A percentile compares a stretch with the other conserved stretches of the same genome.
phyloP scores from a whole-genome alignment of 2,888 invertebrate genomes.

The Phaedon cochleariae region DNA sequence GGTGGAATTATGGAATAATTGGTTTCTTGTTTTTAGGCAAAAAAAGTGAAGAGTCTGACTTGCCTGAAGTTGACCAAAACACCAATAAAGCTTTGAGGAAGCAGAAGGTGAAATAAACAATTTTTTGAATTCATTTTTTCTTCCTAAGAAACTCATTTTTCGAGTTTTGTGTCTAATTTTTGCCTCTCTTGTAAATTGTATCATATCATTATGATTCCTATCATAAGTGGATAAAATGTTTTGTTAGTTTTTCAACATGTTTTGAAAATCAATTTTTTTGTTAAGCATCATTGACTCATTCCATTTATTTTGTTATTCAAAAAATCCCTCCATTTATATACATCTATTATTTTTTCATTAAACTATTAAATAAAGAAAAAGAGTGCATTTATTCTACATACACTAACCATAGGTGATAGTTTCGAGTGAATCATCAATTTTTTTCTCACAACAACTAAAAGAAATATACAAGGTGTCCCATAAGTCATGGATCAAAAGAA shows the following conservation, averaged over 20 bases:
- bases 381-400: too few relatives aligned
- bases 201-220: constrained; percentile 9
- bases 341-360: constrained; percentile 1
- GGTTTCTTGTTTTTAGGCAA: constrained; percentile 66
- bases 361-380: background rate
- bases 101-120: constrained; percentile 68
- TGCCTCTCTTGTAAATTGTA: constrained; percentile 19
- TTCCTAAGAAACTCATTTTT: background rate
- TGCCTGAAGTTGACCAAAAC: constrained; percentile 94
- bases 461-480: too few relatives aligned
- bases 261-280: constrained; percentile 9
- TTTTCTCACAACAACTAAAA: too few relatives aligned
- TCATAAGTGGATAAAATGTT: constrained; percentile 3
- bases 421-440: too few relatives aligned
- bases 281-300: constrained; percentile 11
- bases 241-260: constrained; percentile 10
- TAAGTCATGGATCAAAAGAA: too few relatives aligned
- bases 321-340: constrained; percentile 24
- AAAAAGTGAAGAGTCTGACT: constrained; percentile 83
- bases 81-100: constrained; percentile 79
- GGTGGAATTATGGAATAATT: constrained; percentile 15
- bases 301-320: constrained; percentile 3
- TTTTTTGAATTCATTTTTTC: too few relatives aligned
- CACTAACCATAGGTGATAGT: background rate
- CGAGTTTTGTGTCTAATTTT: constrained; percentile 4